These are phyloP conservation scores for Cossypha caffra DNA, from an alignment of 2,797 vertebrate species.

Conservation along the genomic window DNA sequence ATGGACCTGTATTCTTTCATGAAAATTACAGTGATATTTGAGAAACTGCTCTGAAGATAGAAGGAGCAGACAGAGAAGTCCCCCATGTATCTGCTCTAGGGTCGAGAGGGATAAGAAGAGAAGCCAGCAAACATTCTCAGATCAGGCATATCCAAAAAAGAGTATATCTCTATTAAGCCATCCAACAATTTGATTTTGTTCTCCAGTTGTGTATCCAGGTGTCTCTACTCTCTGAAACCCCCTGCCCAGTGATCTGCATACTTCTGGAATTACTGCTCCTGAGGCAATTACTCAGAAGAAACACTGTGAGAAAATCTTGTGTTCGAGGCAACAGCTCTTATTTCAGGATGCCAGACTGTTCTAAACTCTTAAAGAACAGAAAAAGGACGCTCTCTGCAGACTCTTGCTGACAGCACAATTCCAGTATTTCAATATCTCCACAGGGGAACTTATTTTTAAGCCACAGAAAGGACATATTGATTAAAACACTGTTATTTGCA, in stretches of 20 bases:
- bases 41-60: background rate
- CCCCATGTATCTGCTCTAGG: too few species aligned
- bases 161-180: background rate
- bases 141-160: background rate
- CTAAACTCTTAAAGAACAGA: background rate
- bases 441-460: slow-evolving; percentile 10
- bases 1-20: background rate
- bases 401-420: background rate
- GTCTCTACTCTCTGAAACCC: background rate
- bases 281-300: background rate
- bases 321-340: background rate
- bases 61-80: background rate
- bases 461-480: background rate
- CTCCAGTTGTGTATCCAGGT: background rate
- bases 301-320: background rate
- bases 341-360: background rate
- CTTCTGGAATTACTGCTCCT: background rate
- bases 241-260: background rate
- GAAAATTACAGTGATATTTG: background rate
- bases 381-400: background rate
- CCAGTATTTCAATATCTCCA: background rate
- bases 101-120: background rate
- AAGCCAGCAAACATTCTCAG: background rate
- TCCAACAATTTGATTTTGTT: background rate
- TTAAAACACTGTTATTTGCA: slow-evolving; percentile 3